These are phyloP conservation scores for Triplophysa yarkandensis DNA, from an alignment of 2,797 vertebrate genomes.

Conservation along the genomic window DNA sequence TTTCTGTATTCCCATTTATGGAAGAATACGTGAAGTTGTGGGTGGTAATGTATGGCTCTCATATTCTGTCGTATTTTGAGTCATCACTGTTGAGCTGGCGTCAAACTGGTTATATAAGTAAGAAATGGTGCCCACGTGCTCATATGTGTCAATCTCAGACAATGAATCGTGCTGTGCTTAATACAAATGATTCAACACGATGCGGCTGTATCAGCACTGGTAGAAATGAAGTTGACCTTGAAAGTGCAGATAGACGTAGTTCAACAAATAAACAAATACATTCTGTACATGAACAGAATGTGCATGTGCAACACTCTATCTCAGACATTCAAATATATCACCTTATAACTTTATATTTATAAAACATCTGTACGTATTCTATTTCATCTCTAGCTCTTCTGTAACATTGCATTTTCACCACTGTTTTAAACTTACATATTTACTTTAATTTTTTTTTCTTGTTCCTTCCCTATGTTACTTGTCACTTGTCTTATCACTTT, in stretches of 20 bases:
- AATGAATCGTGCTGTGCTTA: neutral
- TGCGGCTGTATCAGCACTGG: neutral
- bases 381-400: too few relatives aligned
- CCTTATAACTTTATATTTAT: too few relatives aligned
- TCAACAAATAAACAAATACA: neutral
- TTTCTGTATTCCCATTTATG: slow-evolving; percentile 38
- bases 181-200: neutral
- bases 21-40: slow-evolving; percentile 39
- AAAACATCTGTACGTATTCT: too few relatives aligned
- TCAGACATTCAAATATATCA: too few relatives aligned
- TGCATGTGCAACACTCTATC: too few relatives aligned
- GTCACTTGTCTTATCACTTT: too few relatives aligned
- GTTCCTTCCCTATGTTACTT: too few relatives aligned
- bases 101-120: slow-evolving; percentile 4
- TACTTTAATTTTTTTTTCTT: too few relatives aligned
- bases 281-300: neutral
- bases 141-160: slow-evolving; percentile 11
- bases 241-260: neutral
- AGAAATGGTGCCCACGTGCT: slow-evolving; percentile 5
- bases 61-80: slow-evolving; percentile 20
- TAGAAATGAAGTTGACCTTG: neutral
- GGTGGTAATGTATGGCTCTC: slow-evolving; percentile 42
- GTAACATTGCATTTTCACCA: too few relatives aligned
- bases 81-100: slow-evolving; percentile 6
- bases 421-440: too few relatives aligned